Base-by-base conservation (phyloP, 1,140 invertebrate species). In the Neodiprion fabricii region DNA sequence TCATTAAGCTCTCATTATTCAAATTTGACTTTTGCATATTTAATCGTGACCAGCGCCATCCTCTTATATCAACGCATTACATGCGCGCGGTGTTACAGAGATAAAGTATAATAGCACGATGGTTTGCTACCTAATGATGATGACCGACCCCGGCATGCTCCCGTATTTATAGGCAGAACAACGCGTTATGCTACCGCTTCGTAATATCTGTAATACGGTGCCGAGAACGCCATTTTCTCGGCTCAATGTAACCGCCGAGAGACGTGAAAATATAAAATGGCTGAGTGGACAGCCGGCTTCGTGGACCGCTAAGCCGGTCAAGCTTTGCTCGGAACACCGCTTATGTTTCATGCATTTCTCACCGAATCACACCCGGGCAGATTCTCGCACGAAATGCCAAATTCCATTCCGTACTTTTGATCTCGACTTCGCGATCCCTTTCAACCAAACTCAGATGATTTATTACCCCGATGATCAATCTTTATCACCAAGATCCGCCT, bases 1-100 rank as follows among this genome's bases (percentile, higher is more conserved):
- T 87, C 87, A 85, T 88, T 86, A 87, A 81, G 83, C 86, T 85
- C 85, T 86, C 85, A 85, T 88, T 88, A 88, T 88, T 87, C 81
- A 87, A 87, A 88, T 87, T 86, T 79, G 81, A 85, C 76, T 82
- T 85, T 84, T 84, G 82, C 86, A 88, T 88, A 87, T 81, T 87
- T 87, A 87, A 87, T 87, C 82, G 76, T 78, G 53, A 61, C 11
- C 28, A 40, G 73, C 75, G 76, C 77, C 73, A 72, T 53, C 65
- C 73, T 75, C 61, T 71, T 65, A 68, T 49, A 47, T 69, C 14
- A 47, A 50, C 70, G 48, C 47, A 71, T 48, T 80, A 78, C 77
- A 82, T 78, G 81, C 79, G 78, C 28, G 5, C 75, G 81, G 81
- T 79, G 77, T 78, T 79, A 79, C 80, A 76, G 83, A 88, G 85